Conservation (phyloP, 2,797 vertebrate species). For the Carcharodon carcharias region DNA sequence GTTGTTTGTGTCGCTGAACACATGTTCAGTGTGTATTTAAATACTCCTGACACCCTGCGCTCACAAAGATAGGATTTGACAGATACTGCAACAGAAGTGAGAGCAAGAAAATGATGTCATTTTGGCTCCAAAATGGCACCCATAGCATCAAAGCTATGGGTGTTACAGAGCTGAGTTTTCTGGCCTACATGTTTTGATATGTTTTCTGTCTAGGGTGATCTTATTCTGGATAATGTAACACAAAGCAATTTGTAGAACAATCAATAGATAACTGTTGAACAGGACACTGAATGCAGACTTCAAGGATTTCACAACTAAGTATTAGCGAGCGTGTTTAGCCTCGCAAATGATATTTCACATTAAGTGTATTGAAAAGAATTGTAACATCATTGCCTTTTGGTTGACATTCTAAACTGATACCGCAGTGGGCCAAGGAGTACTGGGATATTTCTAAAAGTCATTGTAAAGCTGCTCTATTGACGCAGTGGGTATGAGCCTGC, state of each 20-base stretch:
- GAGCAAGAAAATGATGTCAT: too few relatives aligned
- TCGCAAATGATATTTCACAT: background rate
- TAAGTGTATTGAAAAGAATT: background rate
- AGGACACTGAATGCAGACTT: background rate
- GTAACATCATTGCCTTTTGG: background rate
- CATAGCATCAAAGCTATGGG: too few relatives aligned
- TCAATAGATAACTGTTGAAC: background rate
- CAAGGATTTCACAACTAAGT: background rate
- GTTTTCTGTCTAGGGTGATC: background rate
- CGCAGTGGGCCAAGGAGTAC: background rate
- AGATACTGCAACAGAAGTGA: too few relatives aligned
- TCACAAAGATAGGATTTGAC: too few relatives aligned
- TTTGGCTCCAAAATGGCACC: too few relatives aligned
- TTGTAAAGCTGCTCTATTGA: background rate
- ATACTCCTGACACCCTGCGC: too few relatives aligned
- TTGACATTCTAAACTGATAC: background rate
- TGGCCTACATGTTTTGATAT: background rate
- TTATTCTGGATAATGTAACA: background rate
- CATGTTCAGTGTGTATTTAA: too few relatives aligned
- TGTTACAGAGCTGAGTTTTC: too few relatives aligned
- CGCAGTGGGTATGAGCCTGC: too few relatives aligned
- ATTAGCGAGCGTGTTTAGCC: background rate
- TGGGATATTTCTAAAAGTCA: background rate
- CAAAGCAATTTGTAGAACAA: background rate
- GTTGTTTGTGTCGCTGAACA: too few relatives aligned